phyloP scores from a whole-genome alignment of 2,888 invertebrate genomes.

The Drosophila neutralis region DNA sequence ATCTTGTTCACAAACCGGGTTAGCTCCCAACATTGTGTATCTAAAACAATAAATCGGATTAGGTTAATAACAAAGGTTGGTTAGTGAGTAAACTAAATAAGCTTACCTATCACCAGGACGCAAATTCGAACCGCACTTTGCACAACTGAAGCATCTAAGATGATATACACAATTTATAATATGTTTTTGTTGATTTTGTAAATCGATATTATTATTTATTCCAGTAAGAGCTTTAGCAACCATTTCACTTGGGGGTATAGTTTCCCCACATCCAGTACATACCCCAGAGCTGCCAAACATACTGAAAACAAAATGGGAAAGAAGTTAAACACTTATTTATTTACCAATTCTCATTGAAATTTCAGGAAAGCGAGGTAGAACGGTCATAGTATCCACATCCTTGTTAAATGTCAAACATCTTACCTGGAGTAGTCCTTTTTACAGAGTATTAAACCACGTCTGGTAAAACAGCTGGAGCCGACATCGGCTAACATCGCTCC shows the following conservation, averaged over 20 bases:
- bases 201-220: conserved; percentile 83
- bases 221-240: conserved; percentile 90
- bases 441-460: conserved; percentile 97
- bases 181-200: conserved; percentile 84
- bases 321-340: not conserved
- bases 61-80: not conserved
- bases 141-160: conserved; percentile 97
- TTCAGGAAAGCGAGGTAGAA: not conserved
- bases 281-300: conserved; percentile 95
- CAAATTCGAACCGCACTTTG: conserved; percentile 95
- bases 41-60: conserved; percentile 82
- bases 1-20: conserved; percentile 97
- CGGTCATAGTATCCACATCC: not conserved
- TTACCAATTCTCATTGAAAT: not conserved
- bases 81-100: not conserved
- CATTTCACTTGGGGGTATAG: conserved; percentile 96
- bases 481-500: conserved; percentile 95
- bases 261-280: conserved; percentile 96
- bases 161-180: conserved; percentile 86
- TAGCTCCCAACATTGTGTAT: conserved; percentile 96
- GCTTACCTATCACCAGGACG: conserved; percentile 94
- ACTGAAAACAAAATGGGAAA: conserved; percentile 86
- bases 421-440: conserved; percentile 98
- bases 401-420: conserved; percentile 78
- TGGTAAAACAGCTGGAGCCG: conserved; percentile 96